Conservation (phyloP, 2,888 invertebrate species). For the Dynastes grantii region DNA sequence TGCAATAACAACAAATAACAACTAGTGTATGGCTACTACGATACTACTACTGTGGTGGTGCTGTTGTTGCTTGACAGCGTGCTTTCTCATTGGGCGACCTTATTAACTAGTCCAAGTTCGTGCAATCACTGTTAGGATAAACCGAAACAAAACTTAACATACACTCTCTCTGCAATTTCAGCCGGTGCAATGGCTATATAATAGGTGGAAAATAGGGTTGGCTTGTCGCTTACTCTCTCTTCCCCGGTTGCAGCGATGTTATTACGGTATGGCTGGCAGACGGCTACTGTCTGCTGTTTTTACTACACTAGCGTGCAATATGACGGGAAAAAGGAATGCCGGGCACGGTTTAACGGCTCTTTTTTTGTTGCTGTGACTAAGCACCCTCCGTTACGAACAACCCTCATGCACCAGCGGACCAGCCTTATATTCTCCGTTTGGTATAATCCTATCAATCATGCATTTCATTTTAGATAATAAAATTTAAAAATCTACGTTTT, state of each 20-base stretch:
- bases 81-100: slow-evolving; percentile 63
- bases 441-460: neutral
- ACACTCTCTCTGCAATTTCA: neutral
- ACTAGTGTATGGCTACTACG: slow-evolving; percentile 21
- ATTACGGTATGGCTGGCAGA: slow-evolving; percentile 22
- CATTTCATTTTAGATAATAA: neutral
- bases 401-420: slow-evolving; percentile 19
- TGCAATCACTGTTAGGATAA: slow-evolving; percentile 25
- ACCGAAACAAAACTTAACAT: slow-evolving; percentile 21
- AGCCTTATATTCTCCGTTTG: neutral
- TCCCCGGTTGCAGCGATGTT: slow-evolving; percentile 9
- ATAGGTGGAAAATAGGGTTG: slow-evolving; percentile 42
- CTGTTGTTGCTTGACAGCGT: slow-evolving; percentile 32
- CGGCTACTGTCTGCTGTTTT: slow-evolving; percentile 31
- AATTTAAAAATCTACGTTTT: no score
- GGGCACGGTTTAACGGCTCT: slow-evolving; percentile 32
- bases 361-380: slow-evolving; percentile 24
- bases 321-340: slow-evolving; percentile 31
- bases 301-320: slow-evolving; percentile 39
- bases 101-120: slow-evolving; percentile 66
- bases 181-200: slow-evolving; percentile 16
- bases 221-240: slow-evolving; percentile 31
- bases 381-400: slow-evolving; percentile 32
- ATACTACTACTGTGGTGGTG: slow-evolving; percentile 28
- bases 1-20: slow-evolving; percentile 44